Evolutionary conservation across 2,888 invertebrate species (phyloP), one percentile per base, ranked within the genome.

Genomic region (Aethes cnicana): DNA sequence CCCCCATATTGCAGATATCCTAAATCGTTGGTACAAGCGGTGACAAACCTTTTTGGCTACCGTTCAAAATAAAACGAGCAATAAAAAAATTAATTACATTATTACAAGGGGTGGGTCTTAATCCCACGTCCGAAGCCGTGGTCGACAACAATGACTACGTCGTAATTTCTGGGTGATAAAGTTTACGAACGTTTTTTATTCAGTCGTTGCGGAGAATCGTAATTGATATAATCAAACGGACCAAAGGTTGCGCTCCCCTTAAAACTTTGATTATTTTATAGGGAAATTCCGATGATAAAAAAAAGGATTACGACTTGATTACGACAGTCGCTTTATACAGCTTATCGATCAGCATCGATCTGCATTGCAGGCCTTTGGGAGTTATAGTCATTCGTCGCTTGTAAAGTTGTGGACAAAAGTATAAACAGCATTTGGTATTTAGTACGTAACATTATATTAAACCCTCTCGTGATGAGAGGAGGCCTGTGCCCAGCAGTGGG

Each of bases 81-180:
- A 28, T 41, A 11, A 36, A 28, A 11, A 18, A 28, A 28, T 41
- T 41, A 41, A 41, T 41, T 41, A 26, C 41, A 11, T 11, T 16
- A 17, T 41, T 41, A 26, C 28, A 28, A 41, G 28, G 25, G 11
- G 11, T 17, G 28, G 39, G 17, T 28, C 26, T 17, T 18, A 18
- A 28, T 18, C 41, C 17, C 17, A 18, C 26, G 7, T 1, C 26
- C 26, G 2, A 41, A 18, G 26, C 11, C 41, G 41, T 28, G 41
- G 41, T 41, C 28, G 41, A 9, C 17, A 18, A 8, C 41, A 25
- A 42, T 43, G 18, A 44, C 25, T n/a, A 23, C 47, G 56, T 54
- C 44, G 57, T 63, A 54, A 61, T 55, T 56, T 58, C 56, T 32
- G 62, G 63, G 58, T 58, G 58, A 58, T 60, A 58, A 58, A 63